phyloP scores from a whole-genome alignment of 1,140 invertebrate species.

The Protaetia brevitarsis region DNA sequence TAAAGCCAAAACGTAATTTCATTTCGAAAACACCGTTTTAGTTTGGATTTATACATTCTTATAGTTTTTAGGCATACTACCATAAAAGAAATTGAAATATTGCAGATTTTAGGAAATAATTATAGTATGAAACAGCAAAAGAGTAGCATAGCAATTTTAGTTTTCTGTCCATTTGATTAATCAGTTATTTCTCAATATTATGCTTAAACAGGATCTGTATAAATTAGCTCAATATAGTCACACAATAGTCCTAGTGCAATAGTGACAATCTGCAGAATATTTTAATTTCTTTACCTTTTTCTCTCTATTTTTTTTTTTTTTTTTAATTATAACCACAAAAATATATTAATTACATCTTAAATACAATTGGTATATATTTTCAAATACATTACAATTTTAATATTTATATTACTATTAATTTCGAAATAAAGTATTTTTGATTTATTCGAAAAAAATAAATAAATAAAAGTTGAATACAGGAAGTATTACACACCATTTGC shows the following conservation, averaged over 20 bases:
- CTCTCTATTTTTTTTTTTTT: too few relatives aligned
- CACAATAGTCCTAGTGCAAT: too few relatives aligned
- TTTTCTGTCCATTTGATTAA: neutral
- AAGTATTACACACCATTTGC: neutral
- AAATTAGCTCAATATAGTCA: too few relatives aligned
- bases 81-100: slow-evolving; percentile 16
- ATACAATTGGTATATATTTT: too few relatives aligned
- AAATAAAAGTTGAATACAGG: neutral
- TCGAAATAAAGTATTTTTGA: neutral
- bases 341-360: neutral
- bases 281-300: slow-evolving; percentile 7
- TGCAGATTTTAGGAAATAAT: neutral
- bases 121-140: too few relatives aligned
- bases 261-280: neutral
- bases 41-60: neutral
- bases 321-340: neutral
- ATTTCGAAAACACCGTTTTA: neutral
- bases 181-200: neutral
- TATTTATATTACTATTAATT: neutral
- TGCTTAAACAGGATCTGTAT: too few relatives aligned
- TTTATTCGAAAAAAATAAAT: neutral
- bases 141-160: neutral
- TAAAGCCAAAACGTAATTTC: neutral
- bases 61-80: neutral
- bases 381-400: too few relatives aligned